Evolutionary conservation across 2,888 invertebrate genomes (phyloP).

Genomic region (Punctoribates punctum): DNA sequence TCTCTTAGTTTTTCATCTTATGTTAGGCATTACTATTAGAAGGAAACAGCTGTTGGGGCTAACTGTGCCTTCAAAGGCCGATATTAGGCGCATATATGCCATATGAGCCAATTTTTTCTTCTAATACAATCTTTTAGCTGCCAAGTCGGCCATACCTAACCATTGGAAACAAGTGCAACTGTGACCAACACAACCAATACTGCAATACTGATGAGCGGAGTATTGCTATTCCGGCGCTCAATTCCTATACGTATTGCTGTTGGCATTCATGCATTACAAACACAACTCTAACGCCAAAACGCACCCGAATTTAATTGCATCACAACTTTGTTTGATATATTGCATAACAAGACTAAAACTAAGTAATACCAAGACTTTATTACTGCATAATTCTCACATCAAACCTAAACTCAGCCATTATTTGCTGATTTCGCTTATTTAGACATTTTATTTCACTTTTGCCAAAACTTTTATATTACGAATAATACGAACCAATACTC

Average conservation of each 20-base stretch:
- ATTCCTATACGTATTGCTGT: conserved; percentile 11
- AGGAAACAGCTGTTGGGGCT: conserved; percentile 22
- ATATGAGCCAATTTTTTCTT: conserved; percentile 8
- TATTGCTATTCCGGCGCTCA: background rate
- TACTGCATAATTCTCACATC: background rate
- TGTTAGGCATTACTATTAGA: conserved; percentile 29
- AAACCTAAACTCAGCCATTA: background rate
- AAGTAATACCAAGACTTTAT: conserved; percentile 9
- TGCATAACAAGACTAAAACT: background rate
- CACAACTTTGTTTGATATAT: conserved; percentile 17
- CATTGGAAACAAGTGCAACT: conserved; percentile 25
- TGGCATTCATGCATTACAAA: background rate
- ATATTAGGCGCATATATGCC: conserved; percentile 24
- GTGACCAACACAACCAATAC: conserved; percentile 13
- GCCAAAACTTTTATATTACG: background rate
- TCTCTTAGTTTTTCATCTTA: conserved; percentile 19
- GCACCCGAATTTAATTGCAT: conserved; percentile 27
- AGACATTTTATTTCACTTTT: background rate
- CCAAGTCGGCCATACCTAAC: background rate
- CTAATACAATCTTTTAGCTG: conserved; percentile 13
- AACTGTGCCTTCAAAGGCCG: conserved; percentile 17
- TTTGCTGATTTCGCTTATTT: background rate
- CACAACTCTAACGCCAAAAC: background rate
- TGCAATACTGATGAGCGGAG: background rate
- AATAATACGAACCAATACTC: background rate